Base-by-base conservation (phyloP, 2,113 vertebrate genomes). In the Copsychus sechellarum region DNA sequence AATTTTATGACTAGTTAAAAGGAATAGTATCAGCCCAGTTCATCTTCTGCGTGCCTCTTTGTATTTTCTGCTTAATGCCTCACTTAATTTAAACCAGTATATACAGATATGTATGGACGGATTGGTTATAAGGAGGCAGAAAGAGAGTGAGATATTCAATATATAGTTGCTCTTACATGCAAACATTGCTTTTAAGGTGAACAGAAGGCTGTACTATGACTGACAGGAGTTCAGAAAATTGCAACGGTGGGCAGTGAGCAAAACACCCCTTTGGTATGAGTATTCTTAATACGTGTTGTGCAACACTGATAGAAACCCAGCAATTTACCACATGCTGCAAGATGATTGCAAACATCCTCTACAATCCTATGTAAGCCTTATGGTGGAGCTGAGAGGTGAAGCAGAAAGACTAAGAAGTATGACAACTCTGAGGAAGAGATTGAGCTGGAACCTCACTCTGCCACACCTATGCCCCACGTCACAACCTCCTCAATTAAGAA, bases 401-500 rank as follows among this genome's bases (percentile, higher is more conserved):
- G 74, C 25, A 56, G 16, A 29, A 81, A 60, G 29, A 45, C 28
- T 60, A 47, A 80, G 21, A 64, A 53, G 14, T 25, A 28, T 24
- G 13, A 36, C 26, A 11, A 14, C 45, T 53, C 16, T 40, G 53
- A 74, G 24, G 53, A 74, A 61, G n/a, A 60, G 45, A n/a, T 1
- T 47, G n/a, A 67, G 45, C 15, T 67, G 45, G 19, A 67, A 15
- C 28, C 8, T 9, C 33, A 29, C 28, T 43, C 51, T n/a, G 11
- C 36, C 4, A 21, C 0, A 0, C 28, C 45, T 60, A 14, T 12
- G 20, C 4, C 11, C 11, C 2, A 6, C 8, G 45, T 88, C 33
- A 45, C 8, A 38, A 45, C 43, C 13, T 45, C 36, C 33, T 58
- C 23, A 51, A 60, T 53, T 21, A 60, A 38, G 23, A 45, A 58